Base-by-base conservation (phyloP, 2,888 invertebrate genomes). In the Drosophila mimica region DNA sequence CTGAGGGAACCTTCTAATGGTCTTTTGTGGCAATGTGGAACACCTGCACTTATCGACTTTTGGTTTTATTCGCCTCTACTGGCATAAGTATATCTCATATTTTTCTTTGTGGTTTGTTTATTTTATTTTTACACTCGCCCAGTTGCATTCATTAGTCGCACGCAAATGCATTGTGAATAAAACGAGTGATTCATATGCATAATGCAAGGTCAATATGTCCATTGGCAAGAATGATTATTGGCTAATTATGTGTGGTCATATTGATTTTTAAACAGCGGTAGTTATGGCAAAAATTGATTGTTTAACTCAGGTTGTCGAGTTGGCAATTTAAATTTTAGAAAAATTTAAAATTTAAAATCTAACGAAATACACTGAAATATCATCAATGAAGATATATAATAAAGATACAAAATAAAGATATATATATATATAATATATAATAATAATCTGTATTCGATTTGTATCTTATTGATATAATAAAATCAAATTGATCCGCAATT, bases 61-160 rank as follows among this genome's bases (percentile, higher is more conserved):
- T 36, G 46, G 33, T 65, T 8, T 11, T 20, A 53, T 53, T 70
- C 53, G 57, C 46, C 49, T 36, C 54, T 20, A 71, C 66, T 80
- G 69, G 66, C 74, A 74, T 72, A 54, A 28, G 36, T 38, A 74
- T 72, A 71, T 67, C 67, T 71, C 59, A 70, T 76, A 48, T 65
- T 36, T 60, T 53, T 56, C 40, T 71, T 71, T 70, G 63, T 48
- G 66, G 62, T 36, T 75, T 58, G 38, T 51, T 68, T 70, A 54
- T 59, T 49, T 56, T 25, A 25, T 25, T 25, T 57, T 64, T 54
- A 7, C 20, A 46, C 13, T 46, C 20, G 20, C 20, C 34, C 68
- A 62, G 15, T 79, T 77, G 76, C 73, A 79, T 87, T 82, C 76
- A 83, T 89, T 89, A 91, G 56, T 25, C 48, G 75, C 89, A 89